These are phyloP conservation scores for Malacosoma neustria DNA, from an alignment of 2,888 invertebrate genomes.

Conservation along the genomic window DNA sequence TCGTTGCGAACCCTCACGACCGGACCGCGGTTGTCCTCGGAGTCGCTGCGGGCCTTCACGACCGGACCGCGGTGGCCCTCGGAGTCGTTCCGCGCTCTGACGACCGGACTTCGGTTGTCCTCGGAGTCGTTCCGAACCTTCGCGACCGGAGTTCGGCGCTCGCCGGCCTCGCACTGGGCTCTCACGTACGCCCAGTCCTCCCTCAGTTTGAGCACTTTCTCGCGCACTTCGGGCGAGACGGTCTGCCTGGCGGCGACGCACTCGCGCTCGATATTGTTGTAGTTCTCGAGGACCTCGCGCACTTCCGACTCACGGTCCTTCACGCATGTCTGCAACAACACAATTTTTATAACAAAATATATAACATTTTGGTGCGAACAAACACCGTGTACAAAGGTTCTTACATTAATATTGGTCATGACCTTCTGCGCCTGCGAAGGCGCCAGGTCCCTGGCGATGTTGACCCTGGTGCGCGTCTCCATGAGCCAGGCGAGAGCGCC, in stretches of 20 bases:
- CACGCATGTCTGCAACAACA: constrained; percentile 40
- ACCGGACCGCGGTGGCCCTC: background rate
- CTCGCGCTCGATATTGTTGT: constrained; percentile 75
- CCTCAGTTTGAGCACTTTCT: constrained; percentile 63
- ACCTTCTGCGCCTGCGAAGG: background rate
- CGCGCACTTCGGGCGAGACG: constrained; percentile 37
- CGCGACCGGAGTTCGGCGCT: constrained; percentile 2
- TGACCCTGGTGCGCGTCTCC: constrained; percentile 9
- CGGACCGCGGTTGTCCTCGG: background rate
- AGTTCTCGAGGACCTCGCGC: constrained; percentile 77
- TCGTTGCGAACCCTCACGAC: background rate
- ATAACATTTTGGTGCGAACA: too few relatives aligned
- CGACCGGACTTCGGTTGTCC: background rate
- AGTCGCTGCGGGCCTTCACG: background rate
- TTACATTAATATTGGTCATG: background rate
- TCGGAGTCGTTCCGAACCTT: background rate
- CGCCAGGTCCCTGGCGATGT: constrained; percentile 7
- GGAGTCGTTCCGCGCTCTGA: background rate
- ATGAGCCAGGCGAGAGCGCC: constrained; percentile 35
- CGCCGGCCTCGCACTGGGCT: constrained; percentile 25
- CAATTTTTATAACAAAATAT: too few relatives aligned
- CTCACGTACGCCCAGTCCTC: constrained; percentile 59
- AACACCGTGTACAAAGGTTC: too few relatives aligned
- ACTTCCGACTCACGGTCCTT: constrained; percentile 75
- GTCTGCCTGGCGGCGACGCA: constrained; percentile 42